Evolutionary conservation across 2,113 vertebrate genomes (phyloP).

Genomic region (Puffinus mauretanicus): DNA sequence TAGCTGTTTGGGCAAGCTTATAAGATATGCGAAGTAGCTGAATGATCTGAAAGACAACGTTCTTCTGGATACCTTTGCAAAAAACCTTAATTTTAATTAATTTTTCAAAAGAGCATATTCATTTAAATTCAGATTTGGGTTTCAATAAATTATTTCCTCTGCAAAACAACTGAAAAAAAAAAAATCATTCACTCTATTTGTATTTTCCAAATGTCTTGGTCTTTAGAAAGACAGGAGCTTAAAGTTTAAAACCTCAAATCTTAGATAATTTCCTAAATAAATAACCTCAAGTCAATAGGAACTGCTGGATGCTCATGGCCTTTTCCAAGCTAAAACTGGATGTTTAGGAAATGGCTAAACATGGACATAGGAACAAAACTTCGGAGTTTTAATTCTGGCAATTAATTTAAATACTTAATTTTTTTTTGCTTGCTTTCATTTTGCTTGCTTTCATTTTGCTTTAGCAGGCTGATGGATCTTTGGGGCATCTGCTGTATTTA

Average conservation of each 20-base stretch:
- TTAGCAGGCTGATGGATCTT: neutral
- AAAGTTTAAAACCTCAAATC: neutral
- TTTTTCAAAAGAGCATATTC: neutral
- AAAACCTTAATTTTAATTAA: neutral
- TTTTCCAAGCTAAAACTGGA: neutral
- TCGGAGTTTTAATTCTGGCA: neutral
- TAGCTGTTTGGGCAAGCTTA: neutral
- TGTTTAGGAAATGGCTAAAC: neutral
- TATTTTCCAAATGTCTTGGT: neutral
- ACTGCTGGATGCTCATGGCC: neutral
- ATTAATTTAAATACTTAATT: neutral
- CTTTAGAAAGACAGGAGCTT: neutral
- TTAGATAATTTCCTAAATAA: neutral
- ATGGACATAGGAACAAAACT: neutral
- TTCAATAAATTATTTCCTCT: neutral
- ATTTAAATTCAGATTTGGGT: neutral
- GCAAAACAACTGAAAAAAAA: neutral
- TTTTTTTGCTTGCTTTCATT: neutral
- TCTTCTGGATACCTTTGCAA: neutral
- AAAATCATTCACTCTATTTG: neutral
- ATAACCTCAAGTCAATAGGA: neutral
- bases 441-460: neutral
- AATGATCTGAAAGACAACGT: neutral
- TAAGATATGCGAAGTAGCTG: neutral
- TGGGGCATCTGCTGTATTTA: neutral